Evolutionary conservation across 2,113 vertebrate species (phyloP).

Genomic region (Geococcyx californianus): DNA sequence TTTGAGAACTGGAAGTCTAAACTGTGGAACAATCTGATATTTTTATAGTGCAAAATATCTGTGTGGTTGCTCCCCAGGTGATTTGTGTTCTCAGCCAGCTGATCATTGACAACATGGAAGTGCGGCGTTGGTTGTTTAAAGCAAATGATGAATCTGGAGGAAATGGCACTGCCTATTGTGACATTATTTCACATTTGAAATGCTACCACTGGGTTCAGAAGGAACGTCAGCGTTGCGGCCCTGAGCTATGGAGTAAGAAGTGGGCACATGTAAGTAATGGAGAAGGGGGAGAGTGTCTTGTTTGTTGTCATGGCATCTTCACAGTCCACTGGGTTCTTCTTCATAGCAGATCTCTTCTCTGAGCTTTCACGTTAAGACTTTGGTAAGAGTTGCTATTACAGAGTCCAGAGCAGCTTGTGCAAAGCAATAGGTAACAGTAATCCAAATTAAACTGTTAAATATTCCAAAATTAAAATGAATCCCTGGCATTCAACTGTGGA

Average conservation of each 20-base stretch:
- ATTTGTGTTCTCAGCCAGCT: slow-evolving; percentile 77
- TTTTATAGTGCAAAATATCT: background rate
- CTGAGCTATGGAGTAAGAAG: slow-evolving; percentile 69
- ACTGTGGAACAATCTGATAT: no score
- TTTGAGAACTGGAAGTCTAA: background rate
- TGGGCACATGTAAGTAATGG: slow-evolving; percentile 79
- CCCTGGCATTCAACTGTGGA: background rate
- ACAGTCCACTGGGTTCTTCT: background rate
- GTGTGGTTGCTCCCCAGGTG: slow-evolving; percentile 70
- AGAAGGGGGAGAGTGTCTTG: accelerated
- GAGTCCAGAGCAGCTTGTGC: background rate
- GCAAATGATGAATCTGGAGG: slow-evolving; percentile 76
- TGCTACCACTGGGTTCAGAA: slow-evolving; percentile 75
- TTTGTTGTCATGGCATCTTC: background rate
- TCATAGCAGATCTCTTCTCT: background rate
- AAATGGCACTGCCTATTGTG: slow-evolving; percentile 83
- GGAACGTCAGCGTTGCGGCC: slow-evolving; percentile 49
- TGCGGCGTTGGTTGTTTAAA: slow-evolving; percentile 89
- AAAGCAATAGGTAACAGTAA: background rate
- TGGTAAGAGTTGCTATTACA: background rate
- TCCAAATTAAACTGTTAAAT: background rate
- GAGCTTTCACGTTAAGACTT: background rate
- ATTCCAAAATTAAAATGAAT: background rate
- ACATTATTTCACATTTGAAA: slow-evolving; percentile 72
- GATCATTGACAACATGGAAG: slow-evolving; percentile 75